Base-by-base conservation (phyloP, 2,113 vertebrate species). In the Edolisoma coerulescens region DNA sequence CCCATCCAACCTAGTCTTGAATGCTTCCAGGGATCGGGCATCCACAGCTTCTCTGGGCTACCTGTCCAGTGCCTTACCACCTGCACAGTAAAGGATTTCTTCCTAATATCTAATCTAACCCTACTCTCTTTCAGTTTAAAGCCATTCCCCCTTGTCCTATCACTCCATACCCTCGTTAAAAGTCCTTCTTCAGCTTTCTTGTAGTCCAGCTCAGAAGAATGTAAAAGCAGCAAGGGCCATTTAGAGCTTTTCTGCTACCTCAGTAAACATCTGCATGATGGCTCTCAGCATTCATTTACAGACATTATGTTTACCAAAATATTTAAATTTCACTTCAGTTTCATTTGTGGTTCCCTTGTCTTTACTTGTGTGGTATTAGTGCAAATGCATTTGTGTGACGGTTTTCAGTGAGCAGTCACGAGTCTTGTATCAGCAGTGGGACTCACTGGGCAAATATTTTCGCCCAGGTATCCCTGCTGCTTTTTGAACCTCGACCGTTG, bases 151-250 rank as follows among this genome's bases (percentile, higher is more conserved):
- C 30, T 35, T 69, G 35, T 49, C 26, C 41, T 37, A 14, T 63
- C 35, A 21, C 18, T 56, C 19, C 16, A 3, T 70, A 11, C 22
- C 5, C 35, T 37, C 1, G 0, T 26, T 33, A 44, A 37, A 56
- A 84, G 71, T 37, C 15, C 32, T 54, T 90, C 22, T 56, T 35
- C 79, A 77, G 12, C 18, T 33, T 63, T 61, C 42, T 54, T 56
- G 42, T 13, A 44, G 32, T 67, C 9, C 7, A 11, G 9, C 50
- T 83, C 7, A 7, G 45, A 73, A 73, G 35, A 64, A 35, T 10
- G 16, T 50, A 52, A 82, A 69, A 63, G n/a, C 33, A 93, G 9
- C 15, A 73, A 42, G 19, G 16, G 20, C 22, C 11, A 49, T 76
- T 41, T 16, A 27, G 28, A 71, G 16, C 6, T 35, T 87, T 94